Base-by-base conservation (phyloP, 2,113 vertebrate species). In the Mormoops blainvillei region DNA sequence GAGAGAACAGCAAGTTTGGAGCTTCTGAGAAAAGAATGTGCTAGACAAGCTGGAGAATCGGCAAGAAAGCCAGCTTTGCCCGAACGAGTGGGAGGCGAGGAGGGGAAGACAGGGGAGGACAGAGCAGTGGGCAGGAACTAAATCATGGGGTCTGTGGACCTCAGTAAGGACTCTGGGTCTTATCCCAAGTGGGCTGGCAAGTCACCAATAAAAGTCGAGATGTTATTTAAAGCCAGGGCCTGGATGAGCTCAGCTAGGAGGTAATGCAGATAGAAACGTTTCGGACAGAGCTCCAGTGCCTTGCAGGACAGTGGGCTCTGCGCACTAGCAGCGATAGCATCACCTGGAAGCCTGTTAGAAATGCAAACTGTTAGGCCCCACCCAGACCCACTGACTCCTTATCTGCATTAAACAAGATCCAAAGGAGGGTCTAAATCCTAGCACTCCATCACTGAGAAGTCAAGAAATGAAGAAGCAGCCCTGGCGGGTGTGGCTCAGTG, bases 281-380 rank as follows among this genome's bases (percentile, higher is more conserved):
- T 19, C 67, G 24, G n/a, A 41, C 63, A 15, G 45, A 54, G 82
- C 48, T 41, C 70, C 36, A n/a, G 81, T 0, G 0, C 43, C 2
- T n/a, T 13, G 13, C 73, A 36, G 31, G 16, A 3, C 15, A 12
- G 56, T 0, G 7, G 2, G 9, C 38, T 73, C 65, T 10, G 0
- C 1, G 3, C 31, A 58, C 56, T n/a, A 33, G 31, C 73, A 68
- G 20, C 14, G 48, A 52, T 18, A 50, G 33, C 54, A 24, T 41
- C 63, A 4, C 31, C 28, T 13, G 45, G 54, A 41, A 65, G 20
- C 38, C 4, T 4, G 15, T 48, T 1, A 67, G 73, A 36, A 52
- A 93, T 9, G 24, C 58, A 67, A 26, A 65, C 24, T n/a, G 31
- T 15, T 19, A 38, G 16, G 48, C n/a, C 43, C 58, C 38, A 26